Evolutionary conservation across 2,888 invertebrate species (phyloP), one percentile per base, ranked within the genome.

Genomic region (Helobdella robusta): DNA sequence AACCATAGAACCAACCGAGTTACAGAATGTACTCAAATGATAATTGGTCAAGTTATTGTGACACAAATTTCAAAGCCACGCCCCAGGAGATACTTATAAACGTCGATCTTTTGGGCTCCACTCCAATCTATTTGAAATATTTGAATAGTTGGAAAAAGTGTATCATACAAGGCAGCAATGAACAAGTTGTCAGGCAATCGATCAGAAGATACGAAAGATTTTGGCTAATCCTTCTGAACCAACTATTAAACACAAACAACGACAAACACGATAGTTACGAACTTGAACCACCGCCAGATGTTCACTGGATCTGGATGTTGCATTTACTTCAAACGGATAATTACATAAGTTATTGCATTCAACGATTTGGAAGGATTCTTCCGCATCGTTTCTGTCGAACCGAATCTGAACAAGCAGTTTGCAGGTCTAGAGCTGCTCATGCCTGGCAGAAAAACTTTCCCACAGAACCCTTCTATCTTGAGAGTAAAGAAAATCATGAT

Each of bases 301-400:
- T 82, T n/a, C 80, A 81, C 67, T 82, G 82, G 82, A 74, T 81
- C 11, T 82, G 82, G 82, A 81, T 81, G 69, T 78, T 79, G 44
- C 79, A 79, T 69, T 73, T 79, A 74, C 70, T 79, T 50, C 72
- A 74, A 0, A 78, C 79, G 1, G 62, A 69, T 6, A 68, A 69
- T 20, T 79, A 80, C 71, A 71, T 68, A 15, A 35, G 28, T 11
- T 69, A 65, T 64, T 68, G 69, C 64, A 62, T 25, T 23, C 44
- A 50, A 32, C 50, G 40, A 8, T 69, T 68, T 59, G 65, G 64
- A 4, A 23, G 66, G 4, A 48, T 70, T 3, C 20, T 70, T 18
- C 66, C 66, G 18, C 70, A 70, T 54, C 60, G 59, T 15, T 52
- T 69, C 48, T 32, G 59, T 18, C 25, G 54, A 8, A 63, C 59